Percentiles rank a stretch among this genome's conserved stretches.
Conservation (phyloP, 2,113 vertebrate species). For the Tapirus terrestris region DNA sequence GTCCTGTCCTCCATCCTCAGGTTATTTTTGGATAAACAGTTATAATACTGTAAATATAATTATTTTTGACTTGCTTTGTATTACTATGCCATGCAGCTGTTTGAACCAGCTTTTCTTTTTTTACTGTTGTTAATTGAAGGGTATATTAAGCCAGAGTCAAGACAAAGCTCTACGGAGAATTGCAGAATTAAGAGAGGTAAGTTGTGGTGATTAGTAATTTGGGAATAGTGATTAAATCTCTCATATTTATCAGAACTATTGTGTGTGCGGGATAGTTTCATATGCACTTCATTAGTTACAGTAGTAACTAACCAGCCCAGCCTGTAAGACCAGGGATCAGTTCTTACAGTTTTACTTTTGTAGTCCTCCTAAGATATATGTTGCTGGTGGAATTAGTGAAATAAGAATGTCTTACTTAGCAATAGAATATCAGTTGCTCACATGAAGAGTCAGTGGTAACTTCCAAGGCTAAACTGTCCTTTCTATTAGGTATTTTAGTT, state of each 20-base stretch:
- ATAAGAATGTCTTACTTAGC: neutral
- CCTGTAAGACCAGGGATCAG: neutral
- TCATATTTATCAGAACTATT: neutral
- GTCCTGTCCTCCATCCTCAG: neutral
- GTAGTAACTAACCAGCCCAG: neutral
- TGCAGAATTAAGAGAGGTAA: slow-evolving; percentile 96
- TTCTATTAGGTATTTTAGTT: neutral
- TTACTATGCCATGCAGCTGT: slow-evolving; percentile 16
- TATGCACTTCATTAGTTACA: neutral
- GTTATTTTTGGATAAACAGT: slow-evolving; percentile 12
- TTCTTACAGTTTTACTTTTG: neutral
- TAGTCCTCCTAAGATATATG: neutral
- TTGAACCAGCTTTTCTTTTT: slow-evolving; percentile 56
- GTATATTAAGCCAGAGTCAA: slow-evolving; percentile 96
- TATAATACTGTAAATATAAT: slow-evolving; percentile 28
- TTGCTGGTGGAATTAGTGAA: neutral
- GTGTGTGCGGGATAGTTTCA: neutral
- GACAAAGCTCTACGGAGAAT: slow-evolving; percentile 97
- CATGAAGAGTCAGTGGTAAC: neutral
- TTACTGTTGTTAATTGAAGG: slow-evolving; percentile 84
- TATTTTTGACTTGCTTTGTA: slow-evolving; percentile 43
- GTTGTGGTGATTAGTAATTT: slow-evolving; percentile 45
- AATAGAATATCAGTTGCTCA: neutral
- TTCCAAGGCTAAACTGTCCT: neutral
- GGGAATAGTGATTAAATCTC: slow-evolving; percentile 34